Evolutionary conservation across 2,113 vertebrate species (phyloP).

Genomic region (Scolopax mira): DNA sequence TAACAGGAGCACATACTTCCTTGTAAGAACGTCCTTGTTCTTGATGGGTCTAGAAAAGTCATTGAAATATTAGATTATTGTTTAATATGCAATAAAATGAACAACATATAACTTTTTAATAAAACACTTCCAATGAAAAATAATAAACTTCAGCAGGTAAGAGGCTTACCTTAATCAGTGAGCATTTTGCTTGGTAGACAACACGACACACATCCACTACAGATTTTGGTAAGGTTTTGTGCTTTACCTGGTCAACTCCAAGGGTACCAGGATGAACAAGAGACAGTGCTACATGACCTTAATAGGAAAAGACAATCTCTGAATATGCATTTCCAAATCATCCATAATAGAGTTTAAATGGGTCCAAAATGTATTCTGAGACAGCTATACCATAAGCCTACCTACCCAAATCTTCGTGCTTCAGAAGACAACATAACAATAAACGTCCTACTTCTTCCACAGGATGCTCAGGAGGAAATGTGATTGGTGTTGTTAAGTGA

Average conservation of each 20-base stretch:
- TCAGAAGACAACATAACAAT: slow-evolving; percentile 94
- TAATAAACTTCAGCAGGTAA: background rate
- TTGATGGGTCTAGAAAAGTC: slow-evolving; percentile 87
- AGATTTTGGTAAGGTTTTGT: slow-evolving; percentile 90
- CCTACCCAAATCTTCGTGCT: slow-evolving; percentile 97
- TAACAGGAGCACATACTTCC: slow-evolving; percentile 96
- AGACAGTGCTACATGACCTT: slow-evolving; percentile 93
- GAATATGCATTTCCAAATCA: background rate
- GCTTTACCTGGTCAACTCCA: slow-evolving; percentile 92
- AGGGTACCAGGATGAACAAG: slow-evolving; percentile 90
- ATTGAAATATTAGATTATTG: background rate
- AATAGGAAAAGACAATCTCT: background rate
- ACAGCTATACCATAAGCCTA: background rate
- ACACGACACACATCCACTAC: slow-evolving; percentile 97
- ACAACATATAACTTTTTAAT: background rate
- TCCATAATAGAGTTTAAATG: background rate
- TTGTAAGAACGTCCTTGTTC: slow-evolving; percentile 98
- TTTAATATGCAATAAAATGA: background rate
- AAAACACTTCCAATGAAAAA: background rate
- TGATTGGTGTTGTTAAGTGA: slow-evolving; percentile 95
- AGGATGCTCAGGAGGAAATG: slow-evolving; percentile 93
- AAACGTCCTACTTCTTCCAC: slow-evolving; percentile 98
- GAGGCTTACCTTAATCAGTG: slow-evolving; percentile 90
- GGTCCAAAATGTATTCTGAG: background rate
- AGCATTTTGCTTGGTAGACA: slow-evolving; percentile 98